Evolutionary conservation across 2,888 invertebrate genomes (phyloP).

Genomic region (Meteorus colon): DNA sequence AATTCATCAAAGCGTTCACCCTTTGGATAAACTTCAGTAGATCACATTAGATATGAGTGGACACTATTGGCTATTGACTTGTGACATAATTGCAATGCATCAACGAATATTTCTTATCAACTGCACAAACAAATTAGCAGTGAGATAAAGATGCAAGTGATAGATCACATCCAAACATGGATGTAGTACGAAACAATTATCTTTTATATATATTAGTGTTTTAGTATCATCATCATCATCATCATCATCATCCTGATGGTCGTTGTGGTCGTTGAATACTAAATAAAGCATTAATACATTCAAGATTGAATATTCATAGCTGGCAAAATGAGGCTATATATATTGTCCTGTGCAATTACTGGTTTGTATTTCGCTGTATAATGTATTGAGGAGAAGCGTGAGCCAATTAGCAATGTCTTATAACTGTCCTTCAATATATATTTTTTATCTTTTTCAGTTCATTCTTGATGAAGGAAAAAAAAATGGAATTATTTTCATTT

Average conservation of each 20-base stretch:
- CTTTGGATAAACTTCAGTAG: too few relatives aligned
- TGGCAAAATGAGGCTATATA: conserved; percentile 7
- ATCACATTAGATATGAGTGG: too few relatives aligned
- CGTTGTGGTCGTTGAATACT: conserved; percentile 11
- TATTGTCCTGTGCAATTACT: background rate
- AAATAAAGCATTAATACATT: conserved; percentile 24
- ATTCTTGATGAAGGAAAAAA: conserved; percentile 8
- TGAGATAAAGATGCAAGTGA: conserved; percentile 71
- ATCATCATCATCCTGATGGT: background rate
- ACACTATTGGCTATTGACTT: too few relatives aligned
- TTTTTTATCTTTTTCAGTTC: conserved; percentile 10
- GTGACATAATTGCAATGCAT: too few relatives aligned
- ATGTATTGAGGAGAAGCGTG: conserved; percentile 18
- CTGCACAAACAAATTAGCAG: conserved; percentile 69
- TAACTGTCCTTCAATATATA: conserved; percentile 23
- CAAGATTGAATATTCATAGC: conserved; percentile 36
- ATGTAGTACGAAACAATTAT: conserved; percentile 66
- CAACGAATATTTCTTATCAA: too few relatives aligned
- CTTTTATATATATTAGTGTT: conserved; percentile 34
- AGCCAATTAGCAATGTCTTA: conserved; percentile 35
- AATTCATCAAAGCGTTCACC: too few relatives aligned
- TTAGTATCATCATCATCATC: conserved; percentile 14
- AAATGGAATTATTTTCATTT: background rate
- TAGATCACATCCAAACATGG: conserved; percentile 57
- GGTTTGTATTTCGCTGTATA: conserved; percentile 10